These are phyloP conservation scores for Ctena decussata DNA, from an alignment of 2,888 invertebrate species.

Conservation along the genomic window DNA sequence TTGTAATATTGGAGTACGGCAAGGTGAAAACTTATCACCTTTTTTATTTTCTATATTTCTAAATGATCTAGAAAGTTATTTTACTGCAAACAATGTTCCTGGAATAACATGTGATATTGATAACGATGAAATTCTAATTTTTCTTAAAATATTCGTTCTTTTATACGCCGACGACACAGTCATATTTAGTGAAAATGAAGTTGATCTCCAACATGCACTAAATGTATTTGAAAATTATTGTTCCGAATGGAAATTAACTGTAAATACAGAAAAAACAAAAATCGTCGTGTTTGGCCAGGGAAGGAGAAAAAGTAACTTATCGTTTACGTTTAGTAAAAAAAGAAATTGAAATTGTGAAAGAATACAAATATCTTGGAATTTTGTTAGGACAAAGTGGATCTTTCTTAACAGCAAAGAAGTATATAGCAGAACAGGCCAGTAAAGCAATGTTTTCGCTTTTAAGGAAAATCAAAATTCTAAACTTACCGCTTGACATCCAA, in stretches of 20 bases:
- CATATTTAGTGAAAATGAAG: constrained; percentile 21
- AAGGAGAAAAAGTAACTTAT: not conserved
- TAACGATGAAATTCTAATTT: not conserved
- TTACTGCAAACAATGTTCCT: not conserved
- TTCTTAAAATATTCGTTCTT: constrained; percentile 20
- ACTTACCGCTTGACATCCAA: not conserved
- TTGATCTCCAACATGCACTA: constrained; percentile 20
- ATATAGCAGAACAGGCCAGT: not conserved
- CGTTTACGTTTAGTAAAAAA: too few species aligned
- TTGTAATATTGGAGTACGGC: not conserved
- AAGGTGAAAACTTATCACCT: not conserved
- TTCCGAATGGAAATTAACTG: constrained; percentile 19
- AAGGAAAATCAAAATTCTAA: not conserved
- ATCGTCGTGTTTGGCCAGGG: constrained; percentile 26
- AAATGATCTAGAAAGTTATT: not conserved
- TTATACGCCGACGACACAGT: constrained; percentile 45
- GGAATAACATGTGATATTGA: not conserved
- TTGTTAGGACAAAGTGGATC: constrained; percentile 4
- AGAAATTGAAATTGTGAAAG: too few species aligned
- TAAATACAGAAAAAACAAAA: constrained; percentile 48
- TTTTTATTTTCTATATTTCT: not conserved
- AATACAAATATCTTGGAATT: constrained; percentile 12
- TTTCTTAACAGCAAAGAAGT: constrained; percentile 13
- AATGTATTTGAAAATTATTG: constrained; percentile 31
- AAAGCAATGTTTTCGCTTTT: not conserved